These are phyloP conservation scores for Priocnemis perturbator DNA, from an alignment of 2,888 invertebrate genomes.

Conservation along the genomic window DNA sequence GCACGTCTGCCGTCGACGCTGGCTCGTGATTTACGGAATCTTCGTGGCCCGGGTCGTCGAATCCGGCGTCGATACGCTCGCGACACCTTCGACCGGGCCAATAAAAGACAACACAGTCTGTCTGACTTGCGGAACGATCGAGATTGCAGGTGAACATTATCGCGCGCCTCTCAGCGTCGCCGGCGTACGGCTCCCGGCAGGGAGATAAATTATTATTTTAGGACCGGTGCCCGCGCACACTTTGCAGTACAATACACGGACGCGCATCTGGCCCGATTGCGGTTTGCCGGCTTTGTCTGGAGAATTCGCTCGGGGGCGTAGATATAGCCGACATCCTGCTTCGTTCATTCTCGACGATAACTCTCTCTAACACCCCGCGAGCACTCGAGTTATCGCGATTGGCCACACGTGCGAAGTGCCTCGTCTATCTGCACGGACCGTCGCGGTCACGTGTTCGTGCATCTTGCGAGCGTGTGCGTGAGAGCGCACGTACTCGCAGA, in stretches of 20 bases:
- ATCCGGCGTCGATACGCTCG: too few species aligned
- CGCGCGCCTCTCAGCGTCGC: background rate
- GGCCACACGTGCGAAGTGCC: constrained; percentile 56
- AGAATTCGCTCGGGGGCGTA: constrained; percentile 62
- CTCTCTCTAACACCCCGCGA: constrained; percentile 50
- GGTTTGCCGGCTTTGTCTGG: constrained; percentile 58
- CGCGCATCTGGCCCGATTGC: constrained; percentile 57
- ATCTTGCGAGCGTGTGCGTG: background rate
- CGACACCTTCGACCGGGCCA: too few species aligned
- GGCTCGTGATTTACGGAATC: too few species aligned
- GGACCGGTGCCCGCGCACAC: constrained; percentile 30
- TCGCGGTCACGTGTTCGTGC: constrained; percentile 14
- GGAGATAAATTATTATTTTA: constrained; percentile 56
- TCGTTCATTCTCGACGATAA: constrained; percentile 59
- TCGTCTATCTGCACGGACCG: constrained; percentile 29
- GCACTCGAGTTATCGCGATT: constrained; percentile 57
- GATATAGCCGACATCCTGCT: constrained; percentile 62
- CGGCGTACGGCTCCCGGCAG: constrained; percentile 22
- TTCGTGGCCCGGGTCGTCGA: too few species aligned
- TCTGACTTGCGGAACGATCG: too few species aligned
- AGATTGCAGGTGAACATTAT: too few species aligned
- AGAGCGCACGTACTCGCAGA: constrained; percentile 20
- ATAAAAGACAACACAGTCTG: too few species aligned
- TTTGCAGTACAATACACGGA: constrained; percentile 44
- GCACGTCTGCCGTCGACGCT: too few species aligned